Evolutionary conservation across 2,888 invertebrate species (phyloP), one percentile per base, ranked within the genome.

Genomic region (Axea sp.): DNA sequence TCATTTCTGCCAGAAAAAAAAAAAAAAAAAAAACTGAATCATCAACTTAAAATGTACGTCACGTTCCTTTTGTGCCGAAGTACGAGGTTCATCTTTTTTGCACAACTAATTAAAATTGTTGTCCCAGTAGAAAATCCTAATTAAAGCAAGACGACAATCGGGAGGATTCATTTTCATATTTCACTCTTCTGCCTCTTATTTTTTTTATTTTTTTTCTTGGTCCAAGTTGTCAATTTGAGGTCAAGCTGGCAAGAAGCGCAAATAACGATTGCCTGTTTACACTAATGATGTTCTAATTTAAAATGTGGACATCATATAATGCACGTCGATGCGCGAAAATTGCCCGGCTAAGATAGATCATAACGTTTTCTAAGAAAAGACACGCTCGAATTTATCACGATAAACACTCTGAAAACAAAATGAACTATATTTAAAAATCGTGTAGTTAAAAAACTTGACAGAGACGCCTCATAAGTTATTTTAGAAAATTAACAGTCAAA

Each of bases 281-380:
- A 30, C 41, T 64, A 64, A 64, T 64, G 62, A 64, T 64, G 62
- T 47, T 60, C 60, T 60, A 60, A 60, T 47, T 60, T 60, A 37
- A 47, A 47, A 33, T 47, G 14, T 47, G 26, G 17, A 37, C 37
- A 39, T 43, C 19, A 17, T 24, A 57, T 45, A 37, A 35, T 37
- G 24, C 24, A 17, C 8, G 2, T 7, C 7, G 26, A 26, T 26
- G 26, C 24, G 19, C 19, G 28, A 39, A 55, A 59, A 59, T 22
- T 31, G 39, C 4, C 14, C 3, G 11, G 9, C 7, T 37, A 51
- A 26, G 41, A 30, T 31, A 55, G n/a, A 55, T 55, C 37, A 8
- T 41, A 31, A 41, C 22, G 6, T n/a, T 57, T 57, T 41, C 41
- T 22, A 57, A 57, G 22, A 57, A 57, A 41, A 22, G 41, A 41